Conservation (phyloP, 2,888 invertebrate genomes). For the Eugnorisma glareosa region DNA sequence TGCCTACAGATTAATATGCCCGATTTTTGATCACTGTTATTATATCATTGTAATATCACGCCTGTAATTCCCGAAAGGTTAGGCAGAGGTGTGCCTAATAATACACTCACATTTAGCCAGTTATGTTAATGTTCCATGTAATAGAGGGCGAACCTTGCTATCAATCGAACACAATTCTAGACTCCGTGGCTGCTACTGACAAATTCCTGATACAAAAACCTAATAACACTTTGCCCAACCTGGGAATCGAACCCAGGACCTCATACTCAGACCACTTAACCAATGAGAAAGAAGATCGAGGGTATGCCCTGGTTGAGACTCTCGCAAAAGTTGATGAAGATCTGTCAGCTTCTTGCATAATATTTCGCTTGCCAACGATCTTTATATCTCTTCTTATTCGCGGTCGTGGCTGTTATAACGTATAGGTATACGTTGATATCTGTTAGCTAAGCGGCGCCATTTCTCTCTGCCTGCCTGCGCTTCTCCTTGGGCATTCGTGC, state of each 20-base stretch:
- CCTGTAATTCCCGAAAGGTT: neutral
- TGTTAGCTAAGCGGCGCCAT: neutral
- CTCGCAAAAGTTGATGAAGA: neutral
- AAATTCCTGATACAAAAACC: too few relatives aligned
- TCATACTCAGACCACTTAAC: too few relatives aligned
- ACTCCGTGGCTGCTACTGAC: too few relatives aligned
- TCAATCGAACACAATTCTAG: too few relatives aligned
- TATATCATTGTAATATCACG: neutral
- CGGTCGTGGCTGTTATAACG: neutral
- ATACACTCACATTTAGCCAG: neutral
- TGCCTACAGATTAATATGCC: neutral
- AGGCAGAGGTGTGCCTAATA: neutral
- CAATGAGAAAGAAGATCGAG: neutral
- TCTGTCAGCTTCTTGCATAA: too few relatives aligned
- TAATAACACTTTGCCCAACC: too few relatives aligned
- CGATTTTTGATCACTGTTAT: neutral
- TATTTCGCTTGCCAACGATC: too few relatives aligned
- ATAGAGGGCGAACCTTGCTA: neutral
- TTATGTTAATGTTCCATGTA: neutral
- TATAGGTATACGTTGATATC: too few relatives aligned
- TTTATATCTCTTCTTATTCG: neutral
- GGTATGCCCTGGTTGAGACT: neutral
- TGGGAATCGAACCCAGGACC: too few relatives aligned
- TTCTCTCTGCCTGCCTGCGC: neutral
- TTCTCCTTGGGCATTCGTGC: neutral